Percentiles rank a stretch among this genome's conserved stretches.
Evolutionary conservation across 2,888 invertebrate species (phyloP).

Genomic region (Nephrocerus scutellatus): DNA sequence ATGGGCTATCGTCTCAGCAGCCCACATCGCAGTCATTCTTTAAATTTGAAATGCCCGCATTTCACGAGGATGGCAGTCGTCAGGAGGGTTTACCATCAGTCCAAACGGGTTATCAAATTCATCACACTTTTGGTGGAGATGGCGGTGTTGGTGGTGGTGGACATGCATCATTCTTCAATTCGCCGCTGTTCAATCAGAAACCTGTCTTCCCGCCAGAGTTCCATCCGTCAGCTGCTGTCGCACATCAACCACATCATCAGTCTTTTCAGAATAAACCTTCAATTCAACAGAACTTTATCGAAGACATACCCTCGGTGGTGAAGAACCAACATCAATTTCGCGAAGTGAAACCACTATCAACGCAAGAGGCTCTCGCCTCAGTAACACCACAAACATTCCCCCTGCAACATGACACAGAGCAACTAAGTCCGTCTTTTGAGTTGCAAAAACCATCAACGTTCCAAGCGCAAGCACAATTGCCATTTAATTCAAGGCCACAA

Average conservation of each 20-base stretch:
- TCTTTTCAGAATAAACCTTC: conserved; percentile 34
- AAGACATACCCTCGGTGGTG: conserved; percentile 33
- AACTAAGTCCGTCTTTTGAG: conserved; percentile 29
- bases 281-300: conserved; percentile 39
- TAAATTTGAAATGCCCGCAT: conserved; percentile 45
- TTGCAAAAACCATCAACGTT: conserved; percentile 30
- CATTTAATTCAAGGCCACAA: conserved; percentile 15
- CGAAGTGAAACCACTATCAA: conserved; percentile 33
- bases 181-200: conserved; percentile 35
- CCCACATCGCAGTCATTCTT: conserved; percentile 47
- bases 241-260: conserved; percentile 25
- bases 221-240: conserved; percentile 33
- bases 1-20: conserved; percentile 33
- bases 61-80: conserved; percentile 21
- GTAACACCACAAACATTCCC: conserved; percentile 36
- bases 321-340: conserved; percentile 32
- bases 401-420: conserved; percentile 29
- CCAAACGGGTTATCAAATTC: conserved; percentile 46
- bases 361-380: conserved; percentile 32
- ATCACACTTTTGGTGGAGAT: conserved; percentile 38
- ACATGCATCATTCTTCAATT: conserved; percentile 37
- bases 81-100: conserved; percentile 32
- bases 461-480: conserved; percentile 22
- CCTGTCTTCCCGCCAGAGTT: conserved; percentile 38
- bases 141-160: too few species aligned